Evolutionary conservation across 2,113 vertebrate genomes (phyloP), one percentile per base, ranked within the genome.

Genomic region (Protobothrops flavoviridis): DNA sequence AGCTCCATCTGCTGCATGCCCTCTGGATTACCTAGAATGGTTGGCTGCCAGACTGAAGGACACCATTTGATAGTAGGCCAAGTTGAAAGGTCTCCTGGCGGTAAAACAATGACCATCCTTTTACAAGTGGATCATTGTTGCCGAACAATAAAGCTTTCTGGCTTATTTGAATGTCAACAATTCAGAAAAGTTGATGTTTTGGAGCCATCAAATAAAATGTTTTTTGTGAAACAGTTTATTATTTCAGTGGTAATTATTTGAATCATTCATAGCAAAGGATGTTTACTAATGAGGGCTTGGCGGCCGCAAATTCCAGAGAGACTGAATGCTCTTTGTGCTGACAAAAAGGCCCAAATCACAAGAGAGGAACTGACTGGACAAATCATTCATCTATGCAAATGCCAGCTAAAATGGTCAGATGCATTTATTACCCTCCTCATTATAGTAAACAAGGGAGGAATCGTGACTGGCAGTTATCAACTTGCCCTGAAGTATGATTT

Each of bases 311-410:
- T 98, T 98, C 98, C 98, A 98, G 97, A 93, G 98, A 98, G 98
- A 98, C 97, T 97, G 97, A 98, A 95, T 97, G 98, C 98, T 99
- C 98, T 99, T 99, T 98, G 98, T 98, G 98, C 97, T 98, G 98
- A 99, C 98, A 99, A 98, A 98, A 98, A 98, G 98, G 97, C 97
- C 98, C 97, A 98, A 98, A 98, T 98, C 98, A 98, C 98, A 97
- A 97, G 98, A 98, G 98, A 99, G 97, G 96, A 12, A 98, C 97
- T 97, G 98, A 98, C 98, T 98, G 98, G 98, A 99, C 98, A 98
- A 98, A 98, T 99, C 98, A 98, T 98, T 99, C 98, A 99, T 98
- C 98, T 98, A 98, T 98, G 98, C 98, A 99, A 99, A 99, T 99
- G 98, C 98, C 98, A 99, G 98, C 98, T 97, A 98, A 98, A 98